Base-by-base conservation (phyloP, 2,888 invertebrate genomes). In the Branchipolynoe longqiensis region DNA sequence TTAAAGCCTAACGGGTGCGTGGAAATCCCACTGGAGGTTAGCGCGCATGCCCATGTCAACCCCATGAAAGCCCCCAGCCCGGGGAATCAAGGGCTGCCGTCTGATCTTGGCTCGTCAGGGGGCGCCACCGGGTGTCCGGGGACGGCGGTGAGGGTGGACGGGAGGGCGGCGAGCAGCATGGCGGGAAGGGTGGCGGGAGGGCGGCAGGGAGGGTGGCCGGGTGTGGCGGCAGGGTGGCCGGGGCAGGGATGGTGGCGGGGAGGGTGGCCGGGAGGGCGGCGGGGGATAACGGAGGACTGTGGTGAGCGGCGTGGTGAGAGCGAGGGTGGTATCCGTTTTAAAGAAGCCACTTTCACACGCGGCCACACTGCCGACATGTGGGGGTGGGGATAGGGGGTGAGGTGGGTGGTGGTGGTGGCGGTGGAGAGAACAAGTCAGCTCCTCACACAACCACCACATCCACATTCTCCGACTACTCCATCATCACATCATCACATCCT, bases 261-360 rank as follows among this genome's bases (percentile, higher is more conserved):
- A 8, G 48, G 48, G 48, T 48, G 48, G 8, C 8, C 18, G 8
- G 18, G 48, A 8, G n/a, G n/a, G n/a, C n/a, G n/a, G n/a, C n/a
- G n/a, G n/a, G n/a, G n/a, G n/a, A n/a, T n/a, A n/a, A n/a, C n/a
- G n/a, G n/a, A n/a, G n/a, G n/a, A n/a, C n/a, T n/a, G n/a, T n/a
- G n/a, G n/a, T n/a, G n/a, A n/a, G n/a, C n/a, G n/a, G n/a, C n/a
- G n/a, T n/a, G n/a, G n/a, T n/a, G n/a, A n/a, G n/a, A n/a, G n/a
- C n/a, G n/a, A n/a, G n/a, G n/a, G n/a, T n/a, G n/a, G n/a, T n/a
- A n/a, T n/a, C n/a, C n/a, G 33, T 69, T 69, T 38, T 69, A 69
- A 69, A 69, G 69, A 69, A 38, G 36, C 69, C 69, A 69, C 33
- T 69, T 69, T 69, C 69, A 69, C 69, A 69, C 69, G 69, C 69